These are phyloP conservation scores for Neostethus bicornis DNA, from an alignment of 2,797 vertebrate genomes.

Conservation along the genomic window DNA sequence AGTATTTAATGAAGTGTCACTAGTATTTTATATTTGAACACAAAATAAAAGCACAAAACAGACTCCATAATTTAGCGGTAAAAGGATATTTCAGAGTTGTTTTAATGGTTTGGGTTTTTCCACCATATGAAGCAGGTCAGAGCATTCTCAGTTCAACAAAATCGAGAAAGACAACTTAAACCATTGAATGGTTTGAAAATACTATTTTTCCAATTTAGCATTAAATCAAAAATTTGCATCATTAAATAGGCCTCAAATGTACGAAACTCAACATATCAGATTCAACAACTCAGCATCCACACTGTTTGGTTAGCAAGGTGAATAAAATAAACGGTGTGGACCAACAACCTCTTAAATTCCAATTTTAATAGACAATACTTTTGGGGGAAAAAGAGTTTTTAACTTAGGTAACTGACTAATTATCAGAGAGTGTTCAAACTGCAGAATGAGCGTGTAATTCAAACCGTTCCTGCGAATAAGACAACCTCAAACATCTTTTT, in stretches of 20 bases:
- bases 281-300: too few species aligned
- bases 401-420: background rate
- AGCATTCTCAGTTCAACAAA: background rate
- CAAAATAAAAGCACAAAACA: slow-evolving; percentile 13
- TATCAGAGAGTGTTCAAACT: background rate
- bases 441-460: background rate
- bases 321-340: too few species aligned
- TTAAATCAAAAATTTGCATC: too few species aligned
- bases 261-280: too few species aligned
- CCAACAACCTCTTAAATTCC: too few species aligned
- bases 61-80: background rate
- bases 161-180: background rate
- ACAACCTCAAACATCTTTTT: background rate
- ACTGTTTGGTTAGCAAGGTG: too few species aligned
- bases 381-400: too few species aligned
- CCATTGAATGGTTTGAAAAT: background rate
- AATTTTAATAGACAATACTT: too few species aligned
- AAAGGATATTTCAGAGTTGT: background rate
- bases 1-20: background rate
- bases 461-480: background rate
- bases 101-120: background rate
- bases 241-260: too few species aligned
- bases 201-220: too few species aligned
- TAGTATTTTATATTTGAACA: background rate
- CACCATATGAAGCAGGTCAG: background rate